These are phyloP conservation scores for Drosophila niveifrons DNA, from an alignment of 2,888 invertebrate genomes.

Conservation along the genomic window DNA sequence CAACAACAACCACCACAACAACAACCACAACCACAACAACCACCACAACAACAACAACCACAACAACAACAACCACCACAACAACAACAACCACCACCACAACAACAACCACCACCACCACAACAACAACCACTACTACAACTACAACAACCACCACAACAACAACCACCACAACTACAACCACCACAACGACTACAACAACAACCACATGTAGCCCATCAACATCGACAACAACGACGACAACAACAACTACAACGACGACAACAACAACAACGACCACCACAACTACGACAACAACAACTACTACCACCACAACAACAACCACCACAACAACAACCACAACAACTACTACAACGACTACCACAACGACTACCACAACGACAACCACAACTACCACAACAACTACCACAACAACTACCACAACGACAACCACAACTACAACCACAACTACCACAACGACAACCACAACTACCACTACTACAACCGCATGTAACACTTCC, in stretches of 20 bases:
- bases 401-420: slow-evolving; percentile 10
- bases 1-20: slow-evolving; percentile 8
- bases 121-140: too few species aligned
- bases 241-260: slow-evolving; percentile 1
- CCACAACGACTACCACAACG: slow-evolving; percentile 11
- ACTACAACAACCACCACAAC: slow-evolving; percentile 19
- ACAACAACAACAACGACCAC: slow-evolving; percentile 21
- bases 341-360: slow-evolving; percentile 9
- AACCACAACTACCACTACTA: slow-evolving; percentile 4
- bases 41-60: too few species aligned
- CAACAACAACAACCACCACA: too few species aligned
- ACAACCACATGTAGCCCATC: not conserved
- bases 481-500: too few species aligned
- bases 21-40: too few species aligned
- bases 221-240: not conserved
- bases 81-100: too few species aligned
- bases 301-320: slow-evolving; percentile 11
- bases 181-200: slow-evolving; percentile 18
- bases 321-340: slow-evolving; percentile 4
- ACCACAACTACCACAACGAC: slow-evolving; percentile 15
- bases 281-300: slow-evolving; percentile 23
- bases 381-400: slow-evolving; percentile 17
- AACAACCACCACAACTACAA: slow-evolving; percentile 12
- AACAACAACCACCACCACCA: too few species aligned
- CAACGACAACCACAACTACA: slow-evolving; percentile 10